Evolutionary conservation across 2,797 vertebrate genomes (phyloP).

Genomic region (Scolopax rusticola): DNA sequence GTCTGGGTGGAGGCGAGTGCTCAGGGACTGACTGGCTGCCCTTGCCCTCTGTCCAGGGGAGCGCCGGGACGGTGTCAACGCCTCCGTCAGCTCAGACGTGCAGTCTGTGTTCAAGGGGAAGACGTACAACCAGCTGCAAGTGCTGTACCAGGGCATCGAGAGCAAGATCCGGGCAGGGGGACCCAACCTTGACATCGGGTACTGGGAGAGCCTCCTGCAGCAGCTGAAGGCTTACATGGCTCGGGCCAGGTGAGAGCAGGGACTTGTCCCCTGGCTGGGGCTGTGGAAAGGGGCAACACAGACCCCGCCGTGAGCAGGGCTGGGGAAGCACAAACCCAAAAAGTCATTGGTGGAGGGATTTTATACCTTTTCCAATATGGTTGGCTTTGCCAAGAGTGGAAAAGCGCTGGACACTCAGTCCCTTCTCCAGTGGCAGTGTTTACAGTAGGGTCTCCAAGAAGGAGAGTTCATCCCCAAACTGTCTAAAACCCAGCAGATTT

Average conservation of each 20-base stretch:
- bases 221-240: constrained; percentile 97
- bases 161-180: constrained; percentile 91
- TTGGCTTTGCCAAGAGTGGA: neutral
- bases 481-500: neutral
- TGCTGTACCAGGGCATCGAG: constrained; percentile 94
- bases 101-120: constrained; percentile 97
- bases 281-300: neutral
- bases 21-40: rapidly evolving
- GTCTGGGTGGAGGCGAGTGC: rapidly evolving
- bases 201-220: constrained; percentile 98
- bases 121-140: constrained; percentile 96
- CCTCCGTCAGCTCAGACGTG: constrained; percentile 94
- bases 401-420: neutral
- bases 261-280: neutral
- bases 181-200: constrained; percentile 96
- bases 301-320: rapidly evolving
- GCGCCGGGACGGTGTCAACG: constrained; percentile 95
- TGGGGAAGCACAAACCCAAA: neutral
- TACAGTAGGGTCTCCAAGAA: neutral
- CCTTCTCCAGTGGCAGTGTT: neutral
- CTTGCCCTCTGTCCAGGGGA: constrained; percentile 81
- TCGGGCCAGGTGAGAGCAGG: constrained; percentile 86
- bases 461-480: neutral
- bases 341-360: rapidly evolving
- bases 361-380: neutral